These are phyloP conservation scores for Ceyx erithaca DNA, from an alignment of 2,797 vertebrate species.

Conservation along the genomic window DNA sequence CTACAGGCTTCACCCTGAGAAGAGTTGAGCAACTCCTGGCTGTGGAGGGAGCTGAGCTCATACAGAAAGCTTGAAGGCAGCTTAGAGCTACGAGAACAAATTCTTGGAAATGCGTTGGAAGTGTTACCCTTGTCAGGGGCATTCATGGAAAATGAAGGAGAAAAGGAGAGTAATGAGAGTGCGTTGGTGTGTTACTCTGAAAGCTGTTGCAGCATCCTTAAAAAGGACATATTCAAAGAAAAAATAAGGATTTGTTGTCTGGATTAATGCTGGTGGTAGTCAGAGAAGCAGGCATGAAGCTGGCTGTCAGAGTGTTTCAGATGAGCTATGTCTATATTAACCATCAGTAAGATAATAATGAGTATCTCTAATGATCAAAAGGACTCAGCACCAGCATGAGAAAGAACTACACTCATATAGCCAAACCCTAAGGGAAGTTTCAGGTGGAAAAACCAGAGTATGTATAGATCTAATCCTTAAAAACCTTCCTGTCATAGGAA, in stretches of 20 bases:
- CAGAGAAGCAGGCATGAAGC: neutral
- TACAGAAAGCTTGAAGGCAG: neutral
- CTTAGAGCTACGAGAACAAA: neutral
- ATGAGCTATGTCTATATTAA: neutral
- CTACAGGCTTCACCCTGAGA: neutral
- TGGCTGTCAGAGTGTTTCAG: neutral
- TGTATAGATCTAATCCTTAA: neutral
- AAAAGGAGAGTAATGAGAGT: rapidly evolving
- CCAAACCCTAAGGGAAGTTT: neutral
- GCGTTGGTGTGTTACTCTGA: neutral
- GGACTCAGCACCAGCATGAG: rapidly evolving
- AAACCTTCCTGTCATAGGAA: neutral
- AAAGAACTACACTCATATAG: neutral
- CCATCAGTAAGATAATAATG: neutral
- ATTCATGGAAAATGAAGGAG: neutral
- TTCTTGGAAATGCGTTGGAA: neutral
- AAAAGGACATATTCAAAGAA: neutral
- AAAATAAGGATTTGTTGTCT: neutral
- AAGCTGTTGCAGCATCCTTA: neutral
- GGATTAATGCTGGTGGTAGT: neutral
- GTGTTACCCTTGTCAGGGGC: neutral
- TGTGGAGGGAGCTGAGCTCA: neutral
- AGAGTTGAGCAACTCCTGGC: slow-evolving; percentile 42
- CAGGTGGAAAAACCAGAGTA: neutral
- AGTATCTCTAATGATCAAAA: neutral